phyloP scores from a whole-genome alignment of 2,113 vertebrate species.

The Tor tambroides region DNA sequence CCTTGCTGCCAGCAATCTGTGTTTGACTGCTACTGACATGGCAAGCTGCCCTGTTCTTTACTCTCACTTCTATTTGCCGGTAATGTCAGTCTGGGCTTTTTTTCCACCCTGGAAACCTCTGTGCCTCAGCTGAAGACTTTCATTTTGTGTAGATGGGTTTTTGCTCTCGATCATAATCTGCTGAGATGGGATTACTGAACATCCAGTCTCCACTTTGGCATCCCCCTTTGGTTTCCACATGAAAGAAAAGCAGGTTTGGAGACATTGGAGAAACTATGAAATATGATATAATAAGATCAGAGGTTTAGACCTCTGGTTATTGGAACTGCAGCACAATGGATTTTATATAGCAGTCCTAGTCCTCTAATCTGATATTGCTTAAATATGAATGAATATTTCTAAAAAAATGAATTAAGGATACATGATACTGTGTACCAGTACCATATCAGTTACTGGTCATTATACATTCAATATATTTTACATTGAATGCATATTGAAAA shows the following conservation, averaged over 20 bases:
- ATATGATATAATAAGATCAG: conserved; percentile 9
- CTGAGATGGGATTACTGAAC: background rate
- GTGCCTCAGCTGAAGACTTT: background rate
- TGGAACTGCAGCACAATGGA: background rate
- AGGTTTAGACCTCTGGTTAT: conserved; percentile 1
- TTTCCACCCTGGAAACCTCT: background rate
- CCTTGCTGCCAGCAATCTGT: conserved; percentile 8
- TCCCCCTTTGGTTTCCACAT: background rate
- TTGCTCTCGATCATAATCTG: conserved; percentile 22
- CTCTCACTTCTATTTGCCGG: background rate
- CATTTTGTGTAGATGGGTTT: conserved; percentile 5
- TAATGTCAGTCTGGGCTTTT: background rate
- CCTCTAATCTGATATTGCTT: background rate
- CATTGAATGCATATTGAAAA: too few relatives aligned
- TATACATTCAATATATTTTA: background rate
- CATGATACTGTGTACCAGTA: background rate
- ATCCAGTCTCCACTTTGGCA: conserved; percentile 14
- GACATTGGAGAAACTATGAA: background rate
- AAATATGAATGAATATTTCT: background rate
- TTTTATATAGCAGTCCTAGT: background rate
- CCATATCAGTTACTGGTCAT: background rate
- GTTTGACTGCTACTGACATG: conserved; percentile 4
- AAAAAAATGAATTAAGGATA: background rate
- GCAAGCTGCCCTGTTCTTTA: conserved; percentile 14
- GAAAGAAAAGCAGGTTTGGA: background rate